Base-by-base conservation (phyloP, 2,113 vertebrate genomes). In the Raphicerus campestris region DNA sequence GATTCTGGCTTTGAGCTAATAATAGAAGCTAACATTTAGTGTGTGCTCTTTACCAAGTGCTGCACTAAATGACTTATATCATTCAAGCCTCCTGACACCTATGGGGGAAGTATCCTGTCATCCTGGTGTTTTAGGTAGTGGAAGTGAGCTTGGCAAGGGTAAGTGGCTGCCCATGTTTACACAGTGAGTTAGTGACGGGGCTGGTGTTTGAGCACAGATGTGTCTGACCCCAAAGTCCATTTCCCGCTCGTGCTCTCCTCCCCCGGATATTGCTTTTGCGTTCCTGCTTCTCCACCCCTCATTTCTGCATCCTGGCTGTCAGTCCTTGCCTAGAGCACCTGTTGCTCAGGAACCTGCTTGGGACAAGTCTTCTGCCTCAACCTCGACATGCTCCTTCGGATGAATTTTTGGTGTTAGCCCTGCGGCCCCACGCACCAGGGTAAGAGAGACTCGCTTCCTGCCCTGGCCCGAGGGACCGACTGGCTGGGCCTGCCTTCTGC, bases 381-480 rank as follows among this genome's bases (percentile, higher is more conserved):
- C 94, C 91, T 96, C 77, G 13, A 97, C 94, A 49, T 51, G 51
- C 94, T 97, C 70, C 97, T 97, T 90, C 61, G 96, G 97, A 98
- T 95, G 97, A 97, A 94, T 49, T 90, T 83, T 96, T 97, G 98
- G 98, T 98, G 98, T 98, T 98, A 98, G 97, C 98, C 97, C 97
- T 97, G 97, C 98, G 97, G 98, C 97, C 98, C 98, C 98, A 98
- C 97, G 97, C 97, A 98, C 98, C 97, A 98, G 98, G 98, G 98
- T 98, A 98, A 98, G 98, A 98, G 97, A 98, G 97, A 98, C 93
- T 97, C 49, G 10, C 92, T 98, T 98, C 97, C 98, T 98, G 98
- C 98, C 98, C 97, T 98, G 98, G 98, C 97, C 97, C 97, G 98
- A 98, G 97, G 97, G 98, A 98, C 98, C 97, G 98, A 98, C 98